These are phyloP conservation scores for Scaptomyza hsui DNA, from an alignment of 1,140 invertebrate genomes.

Conservation along the genomic window DNA sequence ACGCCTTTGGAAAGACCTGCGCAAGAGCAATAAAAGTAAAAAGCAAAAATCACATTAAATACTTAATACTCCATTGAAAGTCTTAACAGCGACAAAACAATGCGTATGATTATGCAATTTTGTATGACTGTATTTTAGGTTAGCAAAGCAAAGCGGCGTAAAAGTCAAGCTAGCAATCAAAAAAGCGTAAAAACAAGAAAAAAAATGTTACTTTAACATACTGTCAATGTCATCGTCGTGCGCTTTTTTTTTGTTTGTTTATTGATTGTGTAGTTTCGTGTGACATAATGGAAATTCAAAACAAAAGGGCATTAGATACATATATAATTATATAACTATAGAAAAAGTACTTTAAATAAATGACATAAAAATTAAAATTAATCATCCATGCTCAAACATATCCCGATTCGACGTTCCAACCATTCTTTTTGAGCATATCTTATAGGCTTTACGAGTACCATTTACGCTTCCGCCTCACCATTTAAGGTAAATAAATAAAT, in stretches of 20 bases:
- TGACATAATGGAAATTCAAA: slow-evolving; percentile 11
- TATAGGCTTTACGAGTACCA: no score
- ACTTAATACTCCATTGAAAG: not conserved
- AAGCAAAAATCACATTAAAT: slow-evolving; percentile 8
- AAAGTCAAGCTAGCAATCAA: not conserved
- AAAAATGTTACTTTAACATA: slow-evolving; percentile 22
- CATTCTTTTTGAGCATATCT: no score
- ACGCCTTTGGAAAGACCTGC: slow-evolving; percentile 98
- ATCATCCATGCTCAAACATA: not conserved
- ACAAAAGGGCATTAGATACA: slow-evolving; percentile 20
- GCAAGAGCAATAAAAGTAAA: not conserved
- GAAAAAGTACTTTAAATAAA: not conserved
- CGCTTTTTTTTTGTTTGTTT: slow-evolving; percentile 1
- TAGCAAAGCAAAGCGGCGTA: not conserved
- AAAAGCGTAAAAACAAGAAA: not conserved
- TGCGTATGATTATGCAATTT: not conserved
- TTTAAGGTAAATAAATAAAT: no score
- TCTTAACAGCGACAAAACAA: slow-evolving; percentile 1
- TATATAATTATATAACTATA: not conserved
- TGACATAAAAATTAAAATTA: not conserved
- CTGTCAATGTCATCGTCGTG: slow-evolving; percentile 2
- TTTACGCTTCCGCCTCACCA: no score
- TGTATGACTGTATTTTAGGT: not conserved
- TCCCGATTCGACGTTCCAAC: no score
- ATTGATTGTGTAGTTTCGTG: not conserved